A percentile compares a stretch with the other conserved stretches of the same genome.
Evolutionary conservation across 2,888 invertebrate genomes (phyloP).

Genomic region (Polydrusus cervinus): DNA sequence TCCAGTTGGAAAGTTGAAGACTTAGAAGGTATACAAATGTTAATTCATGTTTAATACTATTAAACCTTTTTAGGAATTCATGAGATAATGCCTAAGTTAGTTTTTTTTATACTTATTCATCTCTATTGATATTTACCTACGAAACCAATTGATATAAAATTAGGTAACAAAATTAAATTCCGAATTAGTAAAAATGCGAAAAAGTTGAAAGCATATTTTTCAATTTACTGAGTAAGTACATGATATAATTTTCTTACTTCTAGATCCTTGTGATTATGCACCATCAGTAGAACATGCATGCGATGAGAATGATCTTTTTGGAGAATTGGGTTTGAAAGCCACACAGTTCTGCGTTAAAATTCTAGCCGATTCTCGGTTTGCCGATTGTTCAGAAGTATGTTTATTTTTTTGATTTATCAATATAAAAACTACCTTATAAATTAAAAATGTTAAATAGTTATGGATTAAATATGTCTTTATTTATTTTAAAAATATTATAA

Average conservation of each 20-base stretch:
- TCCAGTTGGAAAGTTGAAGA: constrained; percentile 76
- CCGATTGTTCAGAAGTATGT: constrained; percentile 72
- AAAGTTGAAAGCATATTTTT: too few relatives aligned
- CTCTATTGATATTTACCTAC: too few relatives aligned
- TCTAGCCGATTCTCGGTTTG: constrained; percentile 78
- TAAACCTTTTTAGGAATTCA: not conserved
- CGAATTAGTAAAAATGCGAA: too few relatives aligned
- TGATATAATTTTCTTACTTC: constrained; percentile 53
- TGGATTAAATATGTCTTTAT: too few relatives aligned
- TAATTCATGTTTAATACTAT: too few relatives aligned
- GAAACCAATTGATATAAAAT: too few relatives aligned
- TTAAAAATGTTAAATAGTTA: too few relatives aligned
- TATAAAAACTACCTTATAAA: too few relatives aligned
- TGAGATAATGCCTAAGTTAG: too few relatives aligned
- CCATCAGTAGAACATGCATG: constrained; percentile 74
- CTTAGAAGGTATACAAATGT: constrained; percentile 63
- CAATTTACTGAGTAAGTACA: too few relatives aligned
- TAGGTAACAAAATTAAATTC: too few relatives aligned
- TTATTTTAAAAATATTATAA: not conserved
- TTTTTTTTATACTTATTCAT: too few relatives aligned
- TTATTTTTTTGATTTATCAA: not conserved
- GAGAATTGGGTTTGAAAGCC: constrained; percentile 71
- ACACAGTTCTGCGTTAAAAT: constrained; percentile 77
- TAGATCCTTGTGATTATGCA: constrained; percentile 75
- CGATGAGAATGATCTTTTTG: constrained; percentile 61